Evolutionary conservation across 1,140 invertebrate genomes (phyloP).

Genomic region (Theocolax elegans): DNA sequence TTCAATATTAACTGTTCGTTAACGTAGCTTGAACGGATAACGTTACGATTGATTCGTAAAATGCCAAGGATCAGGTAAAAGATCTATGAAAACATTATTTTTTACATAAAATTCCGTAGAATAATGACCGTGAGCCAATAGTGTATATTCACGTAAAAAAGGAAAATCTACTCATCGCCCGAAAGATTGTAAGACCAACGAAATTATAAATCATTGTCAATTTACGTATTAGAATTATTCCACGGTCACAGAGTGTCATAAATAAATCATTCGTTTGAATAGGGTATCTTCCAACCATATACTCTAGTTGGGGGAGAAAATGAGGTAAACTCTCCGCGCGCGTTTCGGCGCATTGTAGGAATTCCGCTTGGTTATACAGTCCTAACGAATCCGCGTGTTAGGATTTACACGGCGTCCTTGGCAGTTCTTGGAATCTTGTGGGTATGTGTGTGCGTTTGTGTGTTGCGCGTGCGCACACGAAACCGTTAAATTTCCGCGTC

Average conservation of each 20-base stretch:
- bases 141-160: too few species aligned
- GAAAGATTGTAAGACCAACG: too few species aligned
- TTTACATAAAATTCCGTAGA: too few species aligned
- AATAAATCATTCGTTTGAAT: slow-evolving; percentile 39
- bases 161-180: too few species aligned
- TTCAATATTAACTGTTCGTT: too few species aligned
- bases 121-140: too few species aligned
- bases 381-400: slow-evolving; percentile 42
- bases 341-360: slow-evolving; percentile 10
- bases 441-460: slow-evolving; percentile 9
- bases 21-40: too few species aligned
- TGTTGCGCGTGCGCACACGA: neutral
- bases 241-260: slow-evolving; percentile 15
- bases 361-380: slow-evolving; percentile 38
- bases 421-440: slow-evolving; percentile 34
- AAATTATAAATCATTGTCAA: slow-evolving; percentile 41
- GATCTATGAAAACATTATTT: too few species aligned
- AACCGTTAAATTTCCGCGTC: slow-evolving; percentile 37
- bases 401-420: slow-evolving; percentile 36
- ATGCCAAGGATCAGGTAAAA: too few species aligned
- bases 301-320: slow-evolving; percentile 27
- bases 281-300: neutral
- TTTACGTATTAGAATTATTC: slow-evolving; percentile 21
- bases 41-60: too few species aligned
- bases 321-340: neutral